Evolutionary conservation across 2,797 vertebrate species (phyloP).

Genomic region (Capromys pilorides): DNA sequence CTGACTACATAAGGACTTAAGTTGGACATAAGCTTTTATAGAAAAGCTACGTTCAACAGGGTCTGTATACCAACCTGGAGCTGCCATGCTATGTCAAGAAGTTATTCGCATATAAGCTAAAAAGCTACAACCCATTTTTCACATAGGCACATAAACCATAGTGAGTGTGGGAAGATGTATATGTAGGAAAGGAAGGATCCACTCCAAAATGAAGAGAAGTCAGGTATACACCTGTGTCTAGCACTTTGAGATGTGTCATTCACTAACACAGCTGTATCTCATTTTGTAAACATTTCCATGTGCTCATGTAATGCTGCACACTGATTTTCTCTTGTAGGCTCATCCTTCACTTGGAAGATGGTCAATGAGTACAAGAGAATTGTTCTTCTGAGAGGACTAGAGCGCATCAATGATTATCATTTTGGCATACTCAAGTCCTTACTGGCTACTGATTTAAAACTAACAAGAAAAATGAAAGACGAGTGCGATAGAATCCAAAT

Average conservation of each 20-base stretch:
- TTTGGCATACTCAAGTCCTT: slow-evolving; percentile 9
- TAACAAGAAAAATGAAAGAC: background rate
- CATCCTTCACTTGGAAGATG: background rate
- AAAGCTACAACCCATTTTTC: background rate
- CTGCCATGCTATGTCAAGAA: background rate
- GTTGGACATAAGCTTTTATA: background rate
- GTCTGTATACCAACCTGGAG: background rate
- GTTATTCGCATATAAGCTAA: background rate
- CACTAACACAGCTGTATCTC: background rate
- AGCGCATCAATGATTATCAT: background rate
- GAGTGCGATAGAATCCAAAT: background rate
- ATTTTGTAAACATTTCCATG: background rate
- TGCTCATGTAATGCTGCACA: background rate
- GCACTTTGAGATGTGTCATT: background rate
- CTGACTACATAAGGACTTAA: background rate
- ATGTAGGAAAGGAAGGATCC: background rate
- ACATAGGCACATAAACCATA: background rate
- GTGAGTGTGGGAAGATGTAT: background rate
- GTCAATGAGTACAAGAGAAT: slow-evolving; percentile 27
- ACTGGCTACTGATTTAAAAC: background rate
- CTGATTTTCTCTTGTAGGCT: slow-evolving; percentile 9
- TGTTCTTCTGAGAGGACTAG: slow-evolving; percentile 23
- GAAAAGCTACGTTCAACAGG: background rate
- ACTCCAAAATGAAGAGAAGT: background rate
- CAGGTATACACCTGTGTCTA: background rate